Evolutionary conservation across 2,797 vertebrate species (phyloP), one percentile per base, ranked within the genome.

Genomic region (Diceros bicornis): DNA sequence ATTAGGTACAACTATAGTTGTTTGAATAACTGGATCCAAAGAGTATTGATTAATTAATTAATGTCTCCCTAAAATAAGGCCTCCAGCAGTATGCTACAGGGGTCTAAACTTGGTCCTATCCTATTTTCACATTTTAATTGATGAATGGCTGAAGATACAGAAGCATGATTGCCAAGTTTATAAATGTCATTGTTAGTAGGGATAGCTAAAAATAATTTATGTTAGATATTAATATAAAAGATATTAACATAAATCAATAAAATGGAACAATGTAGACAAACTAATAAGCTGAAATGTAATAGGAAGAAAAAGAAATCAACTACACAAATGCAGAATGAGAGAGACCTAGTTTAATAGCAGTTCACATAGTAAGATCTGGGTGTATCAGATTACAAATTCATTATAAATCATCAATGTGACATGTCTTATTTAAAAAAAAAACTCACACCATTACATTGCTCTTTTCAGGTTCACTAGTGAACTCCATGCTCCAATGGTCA

Each of bases 61-160:
- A 89, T 16, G 14, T 74, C 44, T 91, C 44, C 69, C 71, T 93
- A 89, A 96, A 64, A 62, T 85, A 91, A 72, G n/a, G 34, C 3
- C 27, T 84, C 78, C 32, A 62, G 57, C 32, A 71, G 34, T 93
- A 68, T 44, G 25, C 21, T 29, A 68, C 1, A 62, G 32, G 44
- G 41, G 12, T 83, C 62, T 94, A 47, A 78, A 89, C 64, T 89
- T 57, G n/a, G 69, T 61, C 8, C 37, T 57, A 62, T 25, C n/a
- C 41, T 77, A 71, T 57, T 91, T 77, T 83, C 2, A 71, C 25
- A 72, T 92, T 84, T 94, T 92, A 89, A 55, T 94, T 87, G 87
- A 92, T 74, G 74, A 94, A 74, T 55, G 71, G 55, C 32, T 84
- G 21, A 96, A 82, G 52, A 82, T 32, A 82, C 0, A 91, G 13